Conservation (phyloP, 1,140 invertebrate genomes). For the Zaprionus nigranus region DNA sequence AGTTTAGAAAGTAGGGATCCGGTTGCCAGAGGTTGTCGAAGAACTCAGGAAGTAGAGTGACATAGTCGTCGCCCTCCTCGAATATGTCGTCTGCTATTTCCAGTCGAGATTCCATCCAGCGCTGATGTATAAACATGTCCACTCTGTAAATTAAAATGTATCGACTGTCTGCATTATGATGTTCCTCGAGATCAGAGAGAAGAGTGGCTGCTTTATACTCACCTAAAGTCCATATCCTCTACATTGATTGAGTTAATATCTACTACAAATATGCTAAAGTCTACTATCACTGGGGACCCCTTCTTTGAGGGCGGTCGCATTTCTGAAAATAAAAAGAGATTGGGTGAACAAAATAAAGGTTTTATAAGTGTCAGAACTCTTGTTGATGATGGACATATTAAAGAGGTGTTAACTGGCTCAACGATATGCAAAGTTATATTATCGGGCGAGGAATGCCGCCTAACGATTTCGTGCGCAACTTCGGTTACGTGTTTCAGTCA, state of each 20-base stretch:
- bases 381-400: constrained; percentile 10
- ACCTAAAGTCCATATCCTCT: constrained; percentile 94
- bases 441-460: not conserved
- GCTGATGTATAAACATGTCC: constrained; percentile 93
- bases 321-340: constrained; percentile 85
- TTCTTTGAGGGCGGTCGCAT: constrained; percentile 89
- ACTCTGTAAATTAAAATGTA: constrained; percentile 86
- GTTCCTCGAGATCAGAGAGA: constrained; percentile 3
- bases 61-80: constrained; percentile 90
- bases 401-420: constrained; percentile 20
- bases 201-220: constrained; percentile 53
- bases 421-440: not conserved
- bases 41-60: constrained; percentile 91
- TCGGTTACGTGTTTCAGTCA: constrained; percentile 29
- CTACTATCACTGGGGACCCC: constrained; percentile 88
- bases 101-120: constrained; percentile 91
- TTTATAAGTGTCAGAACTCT: not conserved
- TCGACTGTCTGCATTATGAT: constrained; percentile 63
- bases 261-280: constrained; percentile 92
- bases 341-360: not conserved
- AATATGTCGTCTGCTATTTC: constrained; percentile 90
- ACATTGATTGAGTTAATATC: constrained; percentile 94
- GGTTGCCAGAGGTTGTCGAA: constrained; percentile 94
- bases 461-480: constrained; percentile 52
- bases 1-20: constrained; percentile 94